Conservation (phyloP, 2,888 invertebrate species). For the Coelopa pilipes region DNA sequence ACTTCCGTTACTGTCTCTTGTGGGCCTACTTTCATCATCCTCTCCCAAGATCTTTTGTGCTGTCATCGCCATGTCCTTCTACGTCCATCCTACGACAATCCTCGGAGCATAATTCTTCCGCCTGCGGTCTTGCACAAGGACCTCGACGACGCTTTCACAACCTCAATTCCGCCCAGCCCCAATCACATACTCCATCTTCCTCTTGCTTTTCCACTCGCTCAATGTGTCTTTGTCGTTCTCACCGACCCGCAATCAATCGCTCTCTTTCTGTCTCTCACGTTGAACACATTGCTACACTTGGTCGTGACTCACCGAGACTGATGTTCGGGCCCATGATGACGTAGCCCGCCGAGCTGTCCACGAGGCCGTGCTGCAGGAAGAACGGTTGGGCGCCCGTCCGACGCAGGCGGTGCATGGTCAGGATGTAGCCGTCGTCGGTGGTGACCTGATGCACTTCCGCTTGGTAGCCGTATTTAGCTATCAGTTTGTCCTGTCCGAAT, state of each 20-base stretch:
- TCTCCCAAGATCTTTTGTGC: too few relatives aligned
- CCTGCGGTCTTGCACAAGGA: background rate
- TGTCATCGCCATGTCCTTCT: too few relatives aligned
- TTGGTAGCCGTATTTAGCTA: conserved; percentile 74
- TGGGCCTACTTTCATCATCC: too few relatives aligned
- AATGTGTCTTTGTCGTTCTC: too few relatives aligned
- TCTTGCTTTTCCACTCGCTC: too few relatives aligned
- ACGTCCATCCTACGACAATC: too few relatives aligned
- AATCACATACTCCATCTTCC: too few relatives aligned
- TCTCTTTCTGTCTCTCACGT: too few relatives aligned
- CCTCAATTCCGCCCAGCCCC: too few relatives aligned
- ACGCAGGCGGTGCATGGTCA: conserved; percentile 79
- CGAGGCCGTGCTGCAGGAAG: conserved; percentile 77
- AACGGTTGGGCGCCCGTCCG: conserved; percentile 70
- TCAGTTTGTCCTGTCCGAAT: conserved; percentile 66
- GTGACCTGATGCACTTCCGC: conserved; percentile 73
- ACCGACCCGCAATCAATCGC: conserved; percentile 4
- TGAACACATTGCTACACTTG: background rate
- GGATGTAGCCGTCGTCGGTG: conserved; percentile 82
- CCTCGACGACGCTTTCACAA: too few relatives aligned
- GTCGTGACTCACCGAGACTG: conserved; percentile 66
- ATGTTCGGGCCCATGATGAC: conserved; percentile 77
- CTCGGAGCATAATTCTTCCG: too few relatives aligned
- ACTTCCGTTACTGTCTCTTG: too few relatives aligned
- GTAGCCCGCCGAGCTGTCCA: conserved; percentile 80